Conservation (phyloP, 35 echinoderm and acorn worm species). For the Ptychodera flava region DNA sequence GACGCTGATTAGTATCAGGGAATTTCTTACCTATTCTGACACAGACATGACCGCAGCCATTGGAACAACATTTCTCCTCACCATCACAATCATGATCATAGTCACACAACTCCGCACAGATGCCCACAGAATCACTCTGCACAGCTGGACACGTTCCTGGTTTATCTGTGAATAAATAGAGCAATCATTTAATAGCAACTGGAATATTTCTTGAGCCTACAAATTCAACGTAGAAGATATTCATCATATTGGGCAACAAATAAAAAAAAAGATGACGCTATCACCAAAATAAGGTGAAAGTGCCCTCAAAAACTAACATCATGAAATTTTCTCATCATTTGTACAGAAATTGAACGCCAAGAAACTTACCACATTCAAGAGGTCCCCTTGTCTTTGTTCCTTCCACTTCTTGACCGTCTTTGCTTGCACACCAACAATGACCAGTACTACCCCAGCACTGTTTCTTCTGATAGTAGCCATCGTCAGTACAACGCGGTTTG, state of each 20-base stretch:
- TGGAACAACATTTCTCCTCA: conserved; percentile 77
- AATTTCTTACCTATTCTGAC: background rate
- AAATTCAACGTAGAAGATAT: too few relatives aligned
- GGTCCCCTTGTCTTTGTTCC: conserved; percentile 39
- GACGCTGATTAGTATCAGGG: too few relatives aligned
- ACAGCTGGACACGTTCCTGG: conserved; percentile 7
- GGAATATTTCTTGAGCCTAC: too few relatives aligned
- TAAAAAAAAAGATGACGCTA: too few relatives aligned
- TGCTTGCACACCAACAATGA: conserved; percentile 81
- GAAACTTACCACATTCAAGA: too few relatives aligned
- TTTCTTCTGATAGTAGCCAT: conserved; percentile 4
- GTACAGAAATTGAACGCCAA: too few relatives aligned
- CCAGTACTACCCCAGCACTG: conserved; percentile 69
- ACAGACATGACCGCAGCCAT: conserved; percentile 80
- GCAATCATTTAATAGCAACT: too few relatives aligned
- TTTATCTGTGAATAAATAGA: background rate
- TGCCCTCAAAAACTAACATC: too few relatives aligned
- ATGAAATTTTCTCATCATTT: too few relatives aligned
- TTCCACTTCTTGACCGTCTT: conserved; percentile 37
- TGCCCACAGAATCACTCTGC: background rate
- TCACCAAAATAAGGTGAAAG: too few relatives aligned
- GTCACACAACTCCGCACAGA: conserved; percentile 1
- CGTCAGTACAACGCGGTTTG: background rate
- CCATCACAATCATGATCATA: conserved; percentile 19
- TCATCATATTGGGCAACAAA: too few relatives aligned